phyloP scores from a whole-genome alignment of 2,888 invertebrate genomes.

The Mechanitis messenoides region DNA sequence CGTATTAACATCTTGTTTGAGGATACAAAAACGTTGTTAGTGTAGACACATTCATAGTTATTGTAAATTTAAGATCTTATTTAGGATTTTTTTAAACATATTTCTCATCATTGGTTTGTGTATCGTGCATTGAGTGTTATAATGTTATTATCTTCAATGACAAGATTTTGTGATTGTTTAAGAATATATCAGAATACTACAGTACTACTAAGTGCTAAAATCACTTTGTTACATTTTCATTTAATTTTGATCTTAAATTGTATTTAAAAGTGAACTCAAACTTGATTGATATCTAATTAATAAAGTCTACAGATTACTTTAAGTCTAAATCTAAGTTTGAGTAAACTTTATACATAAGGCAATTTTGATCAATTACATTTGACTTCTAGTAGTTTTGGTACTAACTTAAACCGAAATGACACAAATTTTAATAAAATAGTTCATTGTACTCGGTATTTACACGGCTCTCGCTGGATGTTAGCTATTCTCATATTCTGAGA shows the following conservation, averaged over 20 bases:
- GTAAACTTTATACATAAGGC: slow-evolving; percentile 6
- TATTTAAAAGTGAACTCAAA: slow-evolving; percentile 3
- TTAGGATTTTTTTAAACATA: too few relatives aligned
- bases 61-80: too few relatives aligned
- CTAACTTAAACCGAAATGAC: background rate
- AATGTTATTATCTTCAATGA: too few relatives aligned
- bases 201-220: too few relatives aligned
- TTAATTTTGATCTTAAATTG: background rate
- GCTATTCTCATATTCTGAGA: background rate
- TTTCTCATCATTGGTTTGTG: too few relatives aligned
- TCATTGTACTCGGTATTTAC: background rate
- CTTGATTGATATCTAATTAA: background rate
- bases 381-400: background rate
- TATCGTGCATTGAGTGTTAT: too few relatives aligned
- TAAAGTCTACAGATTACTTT: slow-evolving; percentile 2
- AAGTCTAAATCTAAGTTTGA: slow-evolving; percentile 4
- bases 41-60: too few relatives aligned
- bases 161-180: too few relatives aligned
- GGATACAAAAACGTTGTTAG: too few relatives aligned
- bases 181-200: too few relatives aligned
- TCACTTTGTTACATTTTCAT: background rate
- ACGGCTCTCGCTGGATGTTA: background rate
- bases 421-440: background rate
- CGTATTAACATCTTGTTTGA: too few relatives aligned
- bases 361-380: background rate